Conservation (phyloP, 2,113 vertebrate species). For the Sardina pilchardus region DNA sequence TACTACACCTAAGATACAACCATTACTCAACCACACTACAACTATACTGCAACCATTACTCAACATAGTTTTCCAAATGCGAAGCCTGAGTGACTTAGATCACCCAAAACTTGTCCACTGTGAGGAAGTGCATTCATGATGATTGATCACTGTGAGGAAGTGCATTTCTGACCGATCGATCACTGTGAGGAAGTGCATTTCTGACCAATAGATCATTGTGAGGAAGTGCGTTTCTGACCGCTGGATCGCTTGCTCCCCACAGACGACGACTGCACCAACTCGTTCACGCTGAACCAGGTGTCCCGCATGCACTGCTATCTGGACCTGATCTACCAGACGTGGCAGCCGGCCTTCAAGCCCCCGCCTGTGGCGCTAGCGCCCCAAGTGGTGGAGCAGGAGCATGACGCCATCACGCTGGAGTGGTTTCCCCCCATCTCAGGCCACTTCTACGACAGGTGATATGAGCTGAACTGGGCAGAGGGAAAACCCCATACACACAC, state of each 20-base stretch:
- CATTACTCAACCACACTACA: too few relatives aligned
- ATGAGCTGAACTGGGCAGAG: constrained; percentile 43
- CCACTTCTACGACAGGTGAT: constrained; percentile 97
- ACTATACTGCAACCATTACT: too few relatives aligned
- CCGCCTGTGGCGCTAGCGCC: constrained; percentile 86
- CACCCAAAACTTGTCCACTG: too few relatives aligned
- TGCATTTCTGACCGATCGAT: too few relatives aligned
- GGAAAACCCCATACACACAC: constrained; percentile 27
- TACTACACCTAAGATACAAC: too few relatives aligned
- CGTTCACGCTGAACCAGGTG: constrained; percentile 96
- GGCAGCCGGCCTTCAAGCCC: constrained; percentile 85
- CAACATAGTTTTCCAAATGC: too few relatives aligned
- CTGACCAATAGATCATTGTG: not conserved
- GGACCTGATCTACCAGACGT: constrained; percentile 93
- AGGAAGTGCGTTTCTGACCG: constrained; percentile 27
- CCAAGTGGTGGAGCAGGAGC: constrained; percentile 84
- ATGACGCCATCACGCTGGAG: constrained; percentile 81
- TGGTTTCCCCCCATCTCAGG: constrained; percentile 95
- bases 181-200: not conserved
- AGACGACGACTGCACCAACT: constrained; percentile 96
- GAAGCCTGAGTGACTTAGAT: too few relatives aligned
- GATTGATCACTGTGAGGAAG: too few relatives aligned
- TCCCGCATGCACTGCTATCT: constrained; percentile 98
- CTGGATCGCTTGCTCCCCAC: constrained; percentile 59
- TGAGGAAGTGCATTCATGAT: too few relatives aligned